Conservation (phyloP, 2,113 vertebrate species). For the Myxocyprinus asiaticus region DNA sequence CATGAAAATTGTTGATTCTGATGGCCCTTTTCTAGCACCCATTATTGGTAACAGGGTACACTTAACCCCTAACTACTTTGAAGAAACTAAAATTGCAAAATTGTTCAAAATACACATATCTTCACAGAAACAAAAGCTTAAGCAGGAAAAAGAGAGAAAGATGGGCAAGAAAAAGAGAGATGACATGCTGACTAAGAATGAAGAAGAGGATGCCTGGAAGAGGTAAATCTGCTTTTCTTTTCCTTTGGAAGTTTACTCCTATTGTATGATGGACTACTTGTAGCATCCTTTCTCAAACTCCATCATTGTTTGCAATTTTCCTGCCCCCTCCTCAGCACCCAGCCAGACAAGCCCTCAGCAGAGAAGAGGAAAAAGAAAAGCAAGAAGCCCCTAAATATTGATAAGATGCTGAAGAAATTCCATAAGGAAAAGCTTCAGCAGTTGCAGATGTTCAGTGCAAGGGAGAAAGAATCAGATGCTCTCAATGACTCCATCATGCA, state of each 20-base stretch:
- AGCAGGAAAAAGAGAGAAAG: conserved; percentile 74
- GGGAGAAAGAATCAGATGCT: conserved; percentile 60
- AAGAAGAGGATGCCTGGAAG: conserved; percentile 1
- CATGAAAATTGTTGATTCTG: too few relatives aligned
- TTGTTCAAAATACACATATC: neutral
- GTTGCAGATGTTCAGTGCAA: conserved; percentile 71
- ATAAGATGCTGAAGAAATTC: conserved; percentile 91
- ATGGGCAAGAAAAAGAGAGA: conserved; percentile 75
- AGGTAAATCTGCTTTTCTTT: neutral
- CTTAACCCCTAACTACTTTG: too few relatives aligned
- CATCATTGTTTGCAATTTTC: neutral
- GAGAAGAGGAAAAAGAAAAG: conserved; percentile 83
- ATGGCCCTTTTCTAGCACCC: too few relatives aligned
- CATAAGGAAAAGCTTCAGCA: conserved; percentile 83
- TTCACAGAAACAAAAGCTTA: conserved; percentile 84
- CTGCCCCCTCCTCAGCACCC: conserved; percentile 52
- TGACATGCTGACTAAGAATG: conserved; percentile 44
- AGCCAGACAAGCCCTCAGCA: conserved; percentile 66
- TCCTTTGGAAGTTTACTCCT: too few relatives aligned
- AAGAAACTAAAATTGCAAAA: too few relatives aligned
- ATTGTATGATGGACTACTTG: too few relatives aligned
- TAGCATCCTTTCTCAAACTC: too few relatives aligned
- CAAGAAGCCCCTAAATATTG: conserved; percentile 78
- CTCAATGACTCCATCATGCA: neutral
- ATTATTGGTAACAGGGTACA: too few relatives aligned